Evolutionary conservation across 2,888 invertebrate species (phyloP), one percentile per base, ranked within the genome.

Genomic region (Octodonta nipae): DNA sequence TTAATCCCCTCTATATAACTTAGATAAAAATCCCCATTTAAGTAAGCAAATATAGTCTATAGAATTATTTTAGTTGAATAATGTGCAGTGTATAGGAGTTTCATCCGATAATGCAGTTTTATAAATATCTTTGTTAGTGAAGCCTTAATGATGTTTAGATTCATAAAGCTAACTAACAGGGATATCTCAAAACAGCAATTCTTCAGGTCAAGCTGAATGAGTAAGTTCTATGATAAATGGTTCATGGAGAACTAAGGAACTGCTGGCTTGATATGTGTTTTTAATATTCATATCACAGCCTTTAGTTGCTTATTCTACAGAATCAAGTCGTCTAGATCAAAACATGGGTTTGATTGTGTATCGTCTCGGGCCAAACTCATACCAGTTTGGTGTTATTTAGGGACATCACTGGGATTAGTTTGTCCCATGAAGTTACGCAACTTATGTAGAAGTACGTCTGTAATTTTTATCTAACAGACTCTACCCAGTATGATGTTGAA

Each of bases 91-190:
- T n/a, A n/a, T n/a, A n/a, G n/a, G n/a, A n/a, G n/a, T n/a, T n/a
- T n/a, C n/a, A n/a, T n/a, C n/a, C n/a, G n/a, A n/a, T n/a, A n/a
- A n/a, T n/a, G n/a, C n/a, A n/a, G n/a, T n/a, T n/a, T n/a, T n/a
- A 54, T 56, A 11, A 22, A 22, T 22, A 22, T 60, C 66, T 71
- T 73, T 71, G 71, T 70, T 73, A 69, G 65, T 54, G 58, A 63
- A 64, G 64, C 68, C 71, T 46, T 43, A 41, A 46, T 42, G 42
- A 35, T 28, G 20, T 44, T 44, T 38, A 35, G 32, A 12, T 50
- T 60, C 61, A 62, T 63, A 62, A 64, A 63, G 63, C 63, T 63
- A 59, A 58, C 50, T 45, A 55, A 40, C 51, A 49, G 49, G 50
- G 52, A 47, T 49, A 45, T 43, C 44, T 43, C 44, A 44, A 36